Conservation (phyloP, 1,140 invertebrate genomes). For the Camponotus vicinus region DNA sequence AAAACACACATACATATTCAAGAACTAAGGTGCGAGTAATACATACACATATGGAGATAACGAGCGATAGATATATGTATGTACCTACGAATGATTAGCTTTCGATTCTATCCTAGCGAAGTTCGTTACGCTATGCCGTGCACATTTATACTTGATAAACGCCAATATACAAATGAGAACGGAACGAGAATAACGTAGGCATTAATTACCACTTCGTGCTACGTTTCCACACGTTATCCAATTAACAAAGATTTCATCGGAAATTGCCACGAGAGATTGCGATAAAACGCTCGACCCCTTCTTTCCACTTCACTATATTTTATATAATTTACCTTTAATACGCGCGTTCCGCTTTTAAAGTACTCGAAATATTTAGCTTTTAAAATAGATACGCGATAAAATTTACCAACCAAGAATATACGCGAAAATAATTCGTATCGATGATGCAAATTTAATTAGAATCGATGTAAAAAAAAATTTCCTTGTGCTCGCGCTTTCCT, state of each 20-base stretch:
- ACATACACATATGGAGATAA: constrained; percentile 32
- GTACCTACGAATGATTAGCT: constrained; percentile 54
- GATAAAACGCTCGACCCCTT: background rate
- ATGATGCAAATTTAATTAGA: background rate
- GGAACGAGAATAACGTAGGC: constrained; percentile 17
- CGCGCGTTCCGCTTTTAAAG: background rate
- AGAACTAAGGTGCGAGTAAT: constrained; percentile 37
- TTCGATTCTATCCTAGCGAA: constrained; percentile 29
- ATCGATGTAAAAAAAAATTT: background rate
- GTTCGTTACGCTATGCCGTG: background rate
- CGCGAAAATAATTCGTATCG: background rate
- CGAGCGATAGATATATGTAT: constrained; percentile 36
- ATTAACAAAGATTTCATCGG: constrained; percentile 36
- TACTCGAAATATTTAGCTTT: no score
- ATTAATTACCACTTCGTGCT: constrained; percentile 3
- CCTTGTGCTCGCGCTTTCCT: background rate
- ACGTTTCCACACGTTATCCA: constrained; percentile 11
- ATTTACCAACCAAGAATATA: constrained; percentile 13
- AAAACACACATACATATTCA: constrained; percentile 46
- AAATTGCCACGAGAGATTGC: background rate
- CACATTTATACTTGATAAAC: constrained; percentile 46
- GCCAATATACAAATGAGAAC: background rate
- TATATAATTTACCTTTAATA: constrained; percentile 18
- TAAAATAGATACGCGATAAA: no score
- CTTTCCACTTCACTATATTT: background rate